Evolutionary conservation across 2,797 vertebrate genomes (phyloP).

Genomic region (Corythornis leucogaster): DNA sequence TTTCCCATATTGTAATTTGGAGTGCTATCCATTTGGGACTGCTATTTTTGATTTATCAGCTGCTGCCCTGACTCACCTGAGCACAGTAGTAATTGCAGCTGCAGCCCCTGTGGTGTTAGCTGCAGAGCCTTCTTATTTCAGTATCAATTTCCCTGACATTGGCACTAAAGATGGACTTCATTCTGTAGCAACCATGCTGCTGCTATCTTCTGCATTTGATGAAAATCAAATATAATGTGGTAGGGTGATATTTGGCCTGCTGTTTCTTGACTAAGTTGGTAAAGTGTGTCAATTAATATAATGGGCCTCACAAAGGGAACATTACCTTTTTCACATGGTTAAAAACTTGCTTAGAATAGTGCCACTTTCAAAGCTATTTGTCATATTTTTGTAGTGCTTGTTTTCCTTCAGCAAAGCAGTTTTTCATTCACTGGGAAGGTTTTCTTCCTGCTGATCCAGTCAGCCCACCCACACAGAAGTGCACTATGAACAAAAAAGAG

Average conservation of each 20-base stretch:
- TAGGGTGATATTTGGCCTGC: not conserved
- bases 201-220: not conserved
- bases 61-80: not conserved
- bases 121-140: not conserved
- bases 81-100: not conserved
- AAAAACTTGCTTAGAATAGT: not conserved
- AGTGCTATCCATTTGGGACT: not conserved
- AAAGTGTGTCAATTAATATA: not conserved
- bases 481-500: not conserved
- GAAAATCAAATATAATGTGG: not conserved
- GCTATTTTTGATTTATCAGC: not conserved
- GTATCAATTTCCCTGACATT: not conserved
- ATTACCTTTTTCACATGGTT: not conserved
- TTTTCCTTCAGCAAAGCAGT: constrained; percentile 1
- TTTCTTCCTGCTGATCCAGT: constrained; percentile 17
- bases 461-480: constrained; percentile 15
- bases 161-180: not conserved
- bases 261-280: not conserved
- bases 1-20: not conserved
- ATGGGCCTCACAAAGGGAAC: not conserved
- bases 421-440: constrained; percentile 25
- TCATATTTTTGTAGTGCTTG: not conserved
- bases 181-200: not conserved
- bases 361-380: not conserved
- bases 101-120: not conserved